A percentile compares a stretch with the other conserved stretches of the same genome.
phyloP scores from a whole-genome alignment of 35 echinoderm and acorn worm genomes.

The Holothuria glaberrima region DNA sequence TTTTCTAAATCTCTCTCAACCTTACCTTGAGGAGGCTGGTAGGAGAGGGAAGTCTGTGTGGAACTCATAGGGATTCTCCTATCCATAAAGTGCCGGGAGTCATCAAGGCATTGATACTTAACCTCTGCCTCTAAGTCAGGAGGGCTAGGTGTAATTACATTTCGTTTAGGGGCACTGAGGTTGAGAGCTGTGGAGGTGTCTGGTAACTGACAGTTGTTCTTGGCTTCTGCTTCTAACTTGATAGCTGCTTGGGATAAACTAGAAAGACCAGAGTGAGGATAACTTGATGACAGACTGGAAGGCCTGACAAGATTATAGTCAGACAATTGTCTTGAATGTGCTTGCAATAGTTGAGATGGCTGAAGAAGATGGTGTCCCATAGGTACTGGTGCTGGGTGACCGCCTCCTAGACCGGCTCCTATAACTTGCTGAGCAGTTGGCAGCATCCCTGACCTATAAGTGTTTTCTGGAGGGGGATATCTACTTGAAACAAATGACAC shows the following conservation, averaged over 20 bases:
- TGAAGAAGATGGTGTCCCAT: too few relatives aligned
- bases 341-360: too few relatives aligned
- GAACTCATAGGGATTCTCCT: background rate
- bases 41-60: background rate
- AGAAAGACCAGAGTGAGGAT: slow-evolving; percentile 34
- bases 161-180: slow-evolving; percentile 35
- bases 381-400: too few relatives aligned
- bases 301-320: too few relatives aligned
- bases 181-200: slow-evolving; percentile 36
- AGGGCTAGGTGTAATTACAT: slow-evolving; percentile 66
- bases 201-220: slow-evolving; percentile 12
- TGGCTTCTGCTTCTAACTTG: slow-evolving; percentile 37
- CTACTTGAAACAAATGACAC: slow-evolving; percentile 29
- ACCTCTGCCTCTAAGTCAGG: slow-evolving; percentile 74
- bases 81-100: background rate
- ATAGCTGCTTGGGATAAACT: slow-evolving; percentile 43
- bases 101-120: background rate
- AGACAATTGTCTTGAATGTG: too few relatives aligned
- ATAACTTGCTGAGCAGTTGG: too few relatives aligned
- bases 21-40: background rate
- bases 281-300: background rate
- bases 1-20: slow-evolving; percentile 3
- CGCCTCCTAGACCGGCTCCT: too few relatives aligned
- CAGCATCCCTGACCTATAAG: too few relatives aligned
- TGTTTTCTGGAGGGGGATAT: background rate